Evolutionary conservation across 2,797 vertebrate genomes (phyloP).

Genomic region (Anguilla megastoma): DNA sequence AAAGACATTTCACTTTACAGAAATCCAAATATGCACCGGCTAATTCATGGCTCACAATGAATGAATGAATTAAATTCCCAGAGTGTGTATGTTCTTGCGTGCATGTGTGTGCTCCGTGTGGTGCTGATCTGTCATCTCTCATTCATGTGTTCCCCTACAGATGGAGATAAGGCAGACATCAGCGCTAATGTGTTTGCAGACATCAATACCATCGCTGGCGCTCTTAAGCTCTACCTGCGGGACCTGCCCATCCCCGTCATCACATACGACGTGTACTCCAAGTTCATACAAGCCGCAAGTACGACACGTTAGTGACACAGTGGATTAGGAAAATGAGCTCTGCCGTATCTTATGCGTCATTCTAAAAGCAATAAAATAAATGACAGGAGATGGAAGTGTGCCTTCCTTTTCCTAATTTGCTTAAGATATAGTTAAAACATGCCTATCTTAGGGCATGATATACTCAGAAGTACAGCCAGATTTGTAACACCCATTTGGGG

Average conservation of each 20-base stretch:
- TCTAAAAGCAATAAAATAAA: neutral
- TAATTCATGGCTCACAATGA: neutral
- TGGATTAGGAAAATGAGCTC: neutral
- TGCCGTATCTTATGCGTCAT: neutral
- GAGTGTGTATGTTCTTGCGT: neutral
- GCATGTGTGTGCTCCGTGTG: neutral
- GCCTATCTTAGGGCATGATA: neutral
- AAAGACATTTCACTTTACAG: neutral
- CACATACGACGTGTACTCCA: conserved; percentile 80
- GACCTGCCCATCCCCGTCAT: conserved; percentile 80
- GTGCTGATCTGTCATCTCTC: neutral
- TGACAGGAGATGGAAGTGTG: neutral
- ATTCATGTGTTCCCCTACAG: neutral
- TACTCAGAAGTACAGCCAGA: neutral
- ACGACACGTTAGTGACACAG: conserved; percentile 50
- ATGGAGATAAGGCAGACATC: conserved; percentile 25
- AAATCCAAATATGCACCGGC: neutral
- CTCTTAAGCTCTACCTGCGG: conserved; percentile 81
- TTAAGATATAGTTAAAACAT: neutral
- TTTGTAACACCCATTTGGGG: neutral
- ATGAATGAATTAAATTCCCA: neutral
- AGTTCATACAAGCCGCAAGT: conserved; percentile 83
- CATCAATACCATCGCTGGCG: conserved; percentile 80
- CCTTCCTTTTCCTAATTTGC: neutral
- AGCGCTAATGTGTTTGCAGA: conserved; percentile 74